Base-by-base conservation (phyloP, 2,797 vertebrate genomes). In the Halcyon leucocephala region DNA sequence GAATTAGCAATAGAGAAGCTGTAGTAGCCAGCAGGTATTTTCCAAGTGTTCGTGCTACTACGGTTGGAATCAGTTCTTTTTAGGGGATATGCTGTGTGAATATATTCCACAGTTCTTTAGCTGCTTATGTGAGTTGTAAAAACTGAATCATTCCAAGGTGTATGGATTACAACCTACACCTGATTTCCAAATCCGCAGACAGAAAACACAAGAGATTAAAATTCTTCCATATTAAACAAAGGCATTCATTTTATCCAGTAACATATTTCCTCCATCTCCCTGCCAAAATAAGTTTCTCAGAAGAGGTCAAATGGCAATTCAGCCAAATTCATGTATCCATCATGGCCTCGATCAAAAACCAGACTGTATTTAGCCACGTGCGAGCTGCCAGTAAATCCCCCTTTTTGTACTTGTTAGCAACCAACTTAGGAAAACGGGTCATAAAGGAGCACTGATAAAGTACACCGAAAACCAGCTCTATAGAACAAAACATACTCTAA, bases 241-340 rank as follows among this genome's bases (percentile, higher is more conserved):
- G 72, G 46, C 66, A 90, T 88, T 91, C 48, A 95, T 96, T 96
- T 95, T 87, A 72, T 76, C 44, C 89, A 86, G 79, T 29, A 95
- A 92, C 55, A 18, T 80, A 93, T 76, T 94, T 95, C 85, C 87
- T 82, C 73, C 82, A 79, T 90, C 62, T 88, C 80, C 73, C 60
- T 95, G 96, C 95, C 95, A 95, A 91, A 91, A 37, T 62, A 89
- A 93, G 61, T 93, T 91, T 81, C 82, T 87, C 77, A 65, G 80
- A 69, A 96, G 94, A 96, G 95, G 94, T 96, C 93, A 96, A 88
- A 88, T 33, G 72, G 91, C 91, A 91, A 72, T 71, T 93, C 60
- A 95, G 80, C 80, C 69, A 74, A 93, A 58, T 91, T 95, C 80
- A 60, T 91, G 84, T 84, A 90, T 86, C 87, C 58, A 93, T 92